Evolutionary conservation across 2,888 invertebrate genomes (phyloP).

Genomic region (Drosophila parthenogenetica): DNA sequence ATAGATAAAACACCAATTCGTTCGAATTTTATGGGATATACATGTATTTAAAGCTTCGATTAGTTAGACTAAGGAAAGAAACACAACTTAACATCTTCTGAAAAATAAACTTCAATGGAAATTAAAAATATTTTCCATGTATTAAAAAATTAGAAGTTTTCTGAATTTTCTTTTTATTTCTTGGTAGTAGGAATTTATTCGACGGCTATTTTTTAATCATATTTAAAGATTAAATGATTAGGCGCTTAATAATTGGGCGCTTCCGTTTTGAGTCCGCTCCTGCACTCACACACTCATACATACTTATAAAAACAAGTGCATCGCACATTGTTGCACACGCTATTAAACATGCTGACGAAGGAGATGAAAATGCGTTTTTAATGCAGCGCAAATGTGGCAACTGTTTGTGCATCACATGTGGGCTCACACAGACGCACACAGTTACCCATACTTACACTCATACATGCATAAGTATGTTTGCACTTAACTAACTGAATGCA

Average conservation of each 20-base stretch:
- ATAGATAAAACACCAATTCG: neutral
- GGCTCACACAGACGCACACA: conserved; percentile 6
- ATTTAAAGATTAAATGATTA: too few species aligned
- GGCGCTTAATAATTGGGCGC: neutral
- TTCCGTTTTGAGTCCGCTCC: conserved; percentile 25
- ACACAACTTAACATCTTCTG: too few species aligned
- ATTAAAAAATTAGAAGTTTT: too few species aligned
- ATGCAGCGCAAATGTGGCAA: conserved; percentile 75
- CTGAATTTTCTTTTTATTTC: too few species aligned
- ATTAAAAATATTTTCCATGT: too few species aligned
- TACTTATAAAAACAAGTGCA: conserved; percentile 12
- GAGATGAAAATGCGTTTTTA: conserved; percentile 72
- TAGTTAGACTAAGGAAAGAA: too few species aligned
- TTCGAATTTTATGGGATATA: too few species aligned
- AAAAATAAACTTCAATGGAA: too few species aligned
- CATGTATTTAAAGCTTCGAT: too few species aligned
- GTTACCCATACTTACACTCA: neutral
- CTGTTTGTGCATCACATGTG: conserved; percentile 45
- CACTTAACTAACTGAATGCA: conserved; percentile 45
- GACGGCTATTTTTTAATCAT: too few species aligned
- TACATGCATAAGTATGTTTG: conserved; percentile 16
- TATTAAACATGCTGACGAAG: conserved; percentile 60
- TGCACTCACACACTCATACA: conserved; percentile 17
- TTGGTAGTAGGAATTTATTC: too few species aligned
- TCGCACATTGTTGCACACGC: conserved; percentile 69